These are phyloP conservation scores for Uloborus plumipes DNA, from an alignment of 2,888 invertebrate species.

Conservation along the genomic window DNA sequence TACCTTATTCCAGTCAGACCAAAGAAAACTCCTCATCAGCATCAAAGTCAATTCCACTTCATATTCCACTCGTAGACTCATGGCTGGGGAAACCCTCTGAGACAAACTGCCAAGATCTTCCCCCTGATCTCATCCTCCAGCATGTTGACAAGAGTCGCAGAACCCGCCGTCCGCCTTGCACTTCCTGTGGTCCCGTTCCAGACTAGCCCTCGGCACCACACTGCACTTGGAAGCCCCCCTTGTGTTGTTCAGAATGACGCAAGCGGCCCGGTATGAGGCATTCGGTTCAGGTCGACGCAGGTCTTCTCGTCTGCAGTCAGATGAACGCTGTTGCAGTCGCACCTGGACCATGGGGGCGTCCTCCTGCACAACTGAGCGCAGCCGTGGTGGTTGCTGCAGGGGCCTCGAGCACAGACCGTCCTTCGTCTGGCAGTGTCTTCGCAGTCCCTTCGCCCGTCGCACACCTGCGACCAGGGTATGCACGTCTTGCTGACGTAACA, in stretches of 20 bases:
- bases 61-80: slow-evolving; percentile 38
- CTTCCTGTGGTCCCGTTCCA: slow-evolving; percentile 44
- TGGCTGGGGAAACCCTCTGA: slow-evolving; percentile 75
- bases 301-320: slow-evolving; percentile 80
- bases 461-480: slow-evolving; percentile 72
- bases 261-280: slow-evolving; percentile 74
- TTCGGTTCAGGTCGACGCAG: slow-evolving; percentile 84
- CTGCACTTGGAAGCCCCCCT: slow-evolving; percentile 71
- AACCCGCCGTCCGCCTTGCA: slow-evolving; percentile 59
- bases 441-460: slow-evolving; percentile 73
- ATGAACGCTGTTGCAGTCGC: slow-evolving; percentile 86
- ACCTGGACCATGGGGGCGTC: slow-evolving; percentile 75
- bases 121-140: slow-evolving; percentile 78
- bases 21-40: slow-evolving; percentile 94
- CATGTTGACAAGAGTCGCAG: slow-evolving; percentile 71
- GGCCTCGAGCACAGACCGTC: slow-evolving; percentile 16
- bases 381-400: slow-evolving; percentile 76
- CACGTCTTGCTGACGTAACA: slow-evolving; percentile 39
- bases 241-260: slow-evolving; percentile 71
- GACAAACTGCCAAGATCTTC: slow-evolving; percentile 72
- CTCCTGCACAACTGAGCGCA: slow-evolving; percentile 73
- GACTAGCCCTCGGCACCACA: slow-evolving; percentile 70
- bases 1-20: slow-evolving; percentile 84
- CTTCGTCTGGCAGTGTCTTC: slow-evolving; percentile 64
- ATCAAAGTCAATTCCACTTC: slow-evolving; percentile 83